phyloP scores from a whole-genome alignment of 2,797 vertebrate species.

The Galagoides demidoff region DNA sequence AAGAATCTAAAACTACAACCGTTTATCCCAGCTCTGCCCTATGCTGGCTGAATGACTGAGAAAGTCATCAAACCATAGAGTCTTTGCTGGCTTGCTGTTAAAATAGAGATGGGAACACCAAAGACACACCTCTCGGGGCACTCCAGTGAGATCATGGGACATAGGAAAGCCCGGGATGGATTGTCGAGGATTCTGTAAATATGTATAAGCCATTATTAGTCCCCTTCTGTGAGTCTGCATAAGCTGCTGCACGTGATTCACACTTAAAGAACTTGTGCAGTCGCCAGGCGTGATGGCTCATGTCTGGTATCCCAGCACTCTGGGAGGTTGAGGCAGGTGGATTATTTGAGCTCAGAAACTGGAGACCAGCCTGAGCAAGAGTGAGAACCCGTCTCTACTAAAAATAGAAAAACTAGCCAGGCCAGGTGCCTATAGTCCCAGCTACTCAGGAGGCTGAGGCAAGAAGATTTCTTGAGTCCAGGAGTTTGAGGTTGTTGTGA shows the following conservation, averaged over 20 bases:
- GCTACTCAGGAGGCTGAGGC: too few species aligned
- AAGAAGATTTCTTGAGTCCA: too few species aligned
- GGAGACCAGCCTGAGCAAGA: too few species aligned
- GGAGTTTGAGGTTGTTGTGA: too few species aligned
- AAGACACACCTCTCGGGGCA: accelerated
- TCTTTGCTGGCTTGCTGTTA: not conserved
- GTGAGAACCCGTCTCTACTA: too few species aligned
- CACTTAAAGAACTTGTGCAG: not conserved
- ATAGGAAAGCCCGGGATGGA: not conserved
- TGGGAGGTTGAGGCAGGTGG: too few species aligned
- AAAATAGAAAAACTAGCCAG: too few species aligned
- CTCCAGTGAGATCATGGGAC: accelerated
- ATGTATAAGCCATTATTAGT: not conserved
- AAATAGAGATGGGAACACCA: not conserved
- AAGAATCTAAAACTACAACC: not conserved
- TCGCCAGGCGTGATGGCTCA: too few species aligned
- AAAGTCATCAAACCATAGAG: not conserved
- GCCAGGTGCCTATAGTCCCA: too few species aligned
- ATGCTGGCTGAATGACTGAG: not conserved
- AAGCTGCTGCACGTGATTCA: not conserved
- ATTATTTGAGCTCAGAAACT: too few species aligned
- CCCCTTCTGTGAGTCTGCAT: not conserved
- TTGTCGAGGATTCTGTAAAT: not conserved
- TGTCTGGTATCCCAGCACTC: too few species aligned
- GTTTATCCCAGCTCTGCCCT: not conserved